Base-by-base conservation (phyloP, 2,888 invertebrate genomes). In the Amphipoea lucens region DNA sequence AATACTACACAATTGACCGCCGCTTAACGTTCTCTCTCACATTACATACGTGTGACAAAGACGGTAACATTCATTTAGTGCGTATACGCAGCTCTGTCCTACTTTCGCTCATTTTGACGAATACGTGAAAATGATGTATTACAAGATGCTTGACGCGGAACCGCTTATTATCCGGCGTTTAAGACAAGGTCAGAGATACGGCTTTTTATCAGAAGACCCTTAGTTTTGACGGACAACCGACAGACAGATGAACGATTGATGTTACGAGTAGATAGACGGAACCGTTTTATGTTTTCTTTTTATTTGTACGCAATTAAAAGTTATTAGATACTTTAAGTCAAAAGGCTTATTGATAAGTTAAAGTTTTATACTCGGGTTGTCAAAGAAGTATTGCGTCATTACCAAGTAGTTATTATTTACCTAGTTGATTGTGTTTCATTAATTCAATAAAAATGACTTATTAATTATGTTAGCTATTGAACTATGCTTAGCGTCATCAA, bases 101-200 rank as follows among this genome's bases (percentile, higher is more conserved):
- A 90, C 92, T 92, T 93, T 92, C 89, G 85, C 86, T 83, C 63
- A 86, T 90, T 91, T 91, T 89, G 88, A 89, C 88, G 87, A 87
- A 90, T 90, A 90, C 67, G 83, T 83, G 87, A 87, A 88, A 82
- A 89, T 90, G 83, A 87, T 86, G 78, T 85, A 84, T 82, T 89
- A 88, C 86, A 86, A 87, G 85, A 76, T 77, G 87, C 86, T 80
- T 76, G 81, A 88, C 83, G 76, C 82, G 86, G 87, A 84, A 87
- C 87, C 87, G 85, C 78, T 87, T 88, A 87, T 89, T 88, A 90
- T 84, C 78, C 79, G 72, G 73, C 76, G 70, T 78, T 82, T 78
- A 81, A 85, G 81, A 78, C 91, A 91, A 90, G 90, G 90, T 88
- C 88, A 86, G 66, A 63, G 57, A 83, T 81, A 85, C 78, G 77